A percentile compares a stretch with the other conserved stretches of the same genome.
Conservation (phyloP, 2,113 vertebrate species). For the Corythornis madagascariensis region DNA sequence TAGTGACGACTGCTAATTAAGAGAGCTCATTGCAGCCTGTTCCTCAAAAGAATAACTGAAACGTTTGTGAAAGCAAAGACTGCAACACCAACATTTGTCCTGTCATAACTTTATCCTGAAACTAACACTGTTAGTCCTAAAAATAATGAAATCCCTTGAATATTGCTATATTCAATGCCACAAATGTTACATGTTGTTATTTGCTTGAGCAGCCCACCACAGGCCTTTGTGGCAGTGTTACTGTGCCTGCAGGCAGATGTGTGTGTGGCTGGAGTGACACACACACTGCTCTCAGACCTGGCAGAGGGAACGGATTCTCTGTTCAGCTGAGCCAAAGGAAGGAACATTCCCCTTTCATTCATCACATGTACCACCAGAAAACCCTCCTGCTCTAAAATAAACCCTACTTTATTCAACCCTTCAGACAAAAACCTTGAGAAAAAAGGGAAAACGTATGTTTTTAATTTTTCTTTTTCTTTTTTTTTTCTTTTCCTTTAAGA, state of each 20-base stretch:
- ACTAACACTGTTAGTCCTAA: background rate
- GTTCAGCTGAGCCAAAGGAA: background rate
- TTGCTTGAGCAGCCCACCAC: background rate
- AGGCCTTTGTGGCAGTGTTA: background rate
- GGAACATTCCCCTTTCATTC: background rate
- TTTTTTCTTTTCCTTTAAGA: background rate
- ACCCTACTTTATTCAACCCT: background rate
- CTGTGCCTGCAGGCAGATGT: background rate
- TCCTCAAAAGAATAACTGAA: background rate
- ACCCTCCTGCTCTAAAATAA: background rate
- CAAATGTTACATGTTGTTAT: background rate
- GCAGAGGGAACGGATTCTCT: background rate
- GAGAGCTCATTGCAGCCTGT: background rate
- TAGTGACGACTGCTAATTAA: background rate
- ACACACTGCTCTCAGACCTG: background rate
- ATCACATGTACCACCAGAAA: background rate
- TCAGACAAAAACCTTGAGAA: background rate
- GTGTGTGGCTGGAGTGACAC: background rate
- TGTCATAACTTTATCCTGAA: background rate
- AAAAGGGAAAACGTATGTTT: background rate
- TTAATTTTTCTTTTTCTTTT: no score
- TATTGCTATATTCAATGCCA: background rate
- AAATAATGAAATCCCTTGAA: background rate
- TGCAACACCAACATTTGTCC: background rate
- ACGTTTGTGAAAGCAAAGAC: background rate